Percentiles rank a stretch among this genome's conserved stretches.
phyloP scores from a whole-genome alignment of 2,113 vertebrate genomes.

The Hepsetus odoe region DNA sequence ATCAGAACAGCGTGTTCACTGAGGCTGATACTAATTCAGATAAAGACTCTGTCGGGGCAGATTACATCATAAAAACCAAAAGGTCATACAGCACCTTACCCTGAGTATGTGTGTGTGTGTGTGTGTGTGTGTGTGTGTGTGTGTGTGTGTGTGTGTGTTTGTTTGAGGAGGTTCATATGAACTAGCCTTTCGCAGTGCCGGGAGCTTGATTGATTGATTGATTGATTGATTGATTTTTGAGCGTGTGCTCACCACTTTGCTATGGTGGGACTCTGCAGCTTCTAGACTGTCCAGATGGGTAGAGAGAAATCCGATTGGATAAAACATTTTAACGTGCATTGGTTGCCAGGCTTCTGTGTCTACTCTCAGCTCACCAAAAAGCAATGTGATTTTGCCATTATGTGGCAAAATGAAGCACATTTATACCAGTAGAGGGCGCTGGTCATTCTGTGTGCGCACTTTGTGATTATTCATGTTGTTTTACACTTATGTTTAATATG shows the following conservation, averaged over 20 bases:
- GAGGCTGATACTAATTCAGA: too few relatives aligned
- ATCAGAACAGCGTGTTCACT: too few relatives aligned
- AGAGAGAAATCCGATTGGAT: conserved; percentile 44
- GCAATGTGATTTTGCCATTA: neutral
- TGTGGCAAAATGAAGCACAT: neutral
- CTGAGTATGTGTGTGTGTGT: conserved; percentile 45
- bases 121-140: neutral
- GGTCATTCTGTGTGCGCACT: too few relatives aligned
- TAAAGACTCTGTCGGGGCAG: too few relatives aligned
- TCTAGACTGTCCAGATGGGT: conserved; percentile 21
- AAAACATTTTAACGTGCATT: conserved; percentile 27
- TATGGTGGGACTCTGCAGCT: conserved; percentile 2
- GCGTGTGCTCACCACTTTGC: neutral
- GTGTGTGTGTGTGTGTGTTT: too few relatives aligned
- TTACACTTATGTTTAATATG: too few relatives aligned
- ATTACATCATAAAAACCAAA: neutral
- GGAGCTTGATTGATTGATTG: too few relatives aligned
- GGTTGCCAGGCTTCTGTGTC: conserved; percentile 44
- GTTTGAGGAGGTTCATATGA: neutral
- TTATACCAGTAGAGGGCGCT: too few relatives aligned
- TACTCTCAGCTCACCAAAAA: conserved; percentile 22
- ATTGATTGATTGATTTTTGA: too few relatives aligned
- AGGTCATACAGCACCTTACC: conserved; percentile 61
- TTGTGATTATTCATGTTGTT: too few relatives aligned
- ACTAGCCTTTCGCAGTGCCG: neutral